Evolutionary conservation across 2,113 vertebrate genomes (phyloP), one percentile per base, ranked within the genome.

Genomic region (Agapornis roseicollis): DNA sequence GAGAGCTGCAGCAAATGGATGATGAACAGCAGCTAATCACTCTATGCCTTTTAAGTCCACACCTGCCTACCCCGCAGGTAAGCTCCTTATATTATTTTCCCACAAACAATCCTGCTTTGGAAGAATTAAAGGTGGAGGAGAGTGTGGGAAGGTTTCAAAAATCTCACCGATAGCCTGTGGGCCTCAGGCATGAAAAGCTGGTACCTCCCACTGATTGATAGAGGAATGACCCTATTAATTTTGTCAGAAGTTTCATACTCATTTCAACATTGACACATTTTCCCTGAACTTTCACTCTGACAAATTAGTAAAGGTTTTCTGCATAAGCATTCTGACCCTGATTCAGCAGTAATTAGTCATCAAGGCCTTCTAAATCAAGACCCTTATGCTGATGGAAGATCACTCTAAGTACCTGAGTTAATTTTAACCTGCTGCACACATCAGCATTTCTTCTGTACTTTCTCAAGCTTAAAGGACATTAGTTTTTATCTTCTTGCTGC

Each of bases 291-390:
- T 60, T 31, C 82, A 65, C 19, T 74, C 52, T 4, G 5, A 20
- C 33, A 71, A 76, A 72, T 79, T 69, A 88, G 35, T n/a, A 50
- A 85, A 74, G 3, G 29, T 76, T 72, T 71, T 71, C 49, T 64
- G 27, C 42, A 79, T 60, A 85, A 85, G 42, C 13, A 23, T 86
- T 89, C 37, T 80, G 44, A 83, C 37, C 41, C 46, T 79, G 70
- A 85, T 88, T 94, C 85, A 93, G 66, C 2, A 10, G 53, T 60
- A 85, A 85, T 91, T 93, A 88, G 35, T 35, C 7, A n/a, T 20
- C 88, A 88, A 82, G 60, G 85, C 42, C 42, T 76, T 84, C 65
- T 83, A 88, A 93, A 93, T 90, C 66, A 85, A 83, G 66, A 77
- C 28, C 50, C 63, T 95, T 77, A 53, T 88, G 71, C 82, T 91